phyloP scores from a whole-genome alignment of 2,113 vertebrate genomes.

The Labrus mixtus region DNA sequence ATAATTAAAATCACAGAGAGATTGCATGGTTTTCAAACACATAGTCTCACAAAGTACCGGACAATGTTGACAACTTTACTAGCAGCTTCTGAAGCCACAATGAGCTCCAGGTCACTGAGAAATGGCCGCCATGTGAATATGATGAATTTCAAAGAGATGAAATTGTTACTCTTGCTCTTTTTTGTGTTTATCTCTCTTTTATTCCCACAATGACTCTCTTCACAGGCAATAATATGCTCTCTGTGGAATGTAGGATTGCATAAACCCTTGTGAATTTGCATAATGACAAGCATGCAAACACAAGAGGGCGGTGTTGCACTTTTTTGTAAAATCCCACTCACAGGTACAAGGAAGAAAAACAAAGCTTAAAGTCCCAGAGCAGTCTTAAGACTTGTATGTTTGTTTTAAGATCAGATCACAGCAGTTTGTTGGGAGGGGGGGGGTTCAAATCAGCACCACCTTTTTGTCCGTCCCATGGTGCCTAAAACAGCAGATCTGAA shows the following conservation, averaged over 20 bases:
- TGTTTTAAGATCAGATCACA: neutral
- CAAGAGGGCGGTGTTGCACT: conserved; percentile 68
- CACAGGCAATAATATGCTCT: conserved; percentile 70
- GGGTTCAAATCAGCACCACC: conserved; percentile 15
- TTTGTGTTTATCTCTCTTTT: neutral
- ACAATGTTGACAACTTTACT: no score
- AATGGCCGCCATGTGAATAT: neutral
- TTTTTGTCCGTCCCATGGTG: conserved; percentile 62
- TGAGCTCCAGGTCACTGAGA: neutral
- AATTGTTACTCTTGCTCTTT: neutral
- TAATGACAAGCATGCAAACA: conserved; percentile 43
- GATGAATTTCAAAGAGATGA: neutral
- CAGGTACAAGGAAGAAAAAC: conserved; percentile 17
- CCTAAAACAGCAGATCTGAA: conserved; percentile 51
- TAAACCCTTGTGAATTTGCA: conserved; percentile 40
- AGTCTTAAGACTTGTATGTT: neutral
- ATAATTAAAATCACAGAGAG: no score
- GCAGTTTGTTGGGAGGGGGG: neutral
- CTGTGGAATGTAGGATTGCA: conserved; percentile 40
- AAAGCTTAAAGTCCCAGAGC: neutral
- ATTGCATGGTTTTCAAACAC: no score
- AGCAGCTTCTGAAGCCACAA: no score
- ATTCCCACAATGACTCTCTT: conserved; percentile 12
- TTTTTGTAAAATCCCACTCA: conserved; percentile 38
- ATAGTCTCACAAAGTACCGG: no score